Evolutionary conservation across 2,113 vertebrate genomes (phyloP), one percentile per base, ranked within the genome.

Genomic region (Mixornis gularis): DNA sequence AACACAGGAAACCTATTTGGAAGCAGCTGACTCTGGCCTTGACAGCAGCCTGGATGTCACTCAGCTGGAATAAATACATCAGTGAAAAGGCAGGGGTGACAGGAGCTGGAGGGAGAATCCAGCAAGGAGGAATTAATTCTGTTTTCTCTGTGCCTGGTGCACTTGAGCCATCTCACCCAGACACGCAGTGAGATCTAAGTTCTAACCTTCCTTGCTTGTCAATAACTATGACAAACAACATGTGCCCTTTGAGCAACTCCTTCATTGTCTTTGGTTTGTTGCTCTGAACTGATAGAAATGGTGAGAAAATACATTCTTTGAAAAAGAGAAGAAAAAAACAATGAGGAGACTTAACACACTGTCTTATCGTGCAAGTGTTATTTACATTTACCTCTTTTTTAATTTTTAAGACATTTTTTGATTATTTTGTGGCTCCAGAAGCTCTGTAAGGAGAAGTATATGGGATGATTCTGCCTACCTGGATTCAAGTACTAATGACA

Each of bases 351-450:
- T 4, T 65, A 65, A 70, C 34, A 3, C 8, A 27, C 12, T 21
- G 11, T 24, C 17, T 44, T 22, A 41, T 13, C 44, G 8, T 12
- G 6, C 25, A 55, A 41, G 4, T n/a, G 9, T 9, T 56, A 52
- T 55, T 89, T 93, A 73, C 9, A 10, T 11, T 66, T 82, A 46
- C 4, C 20, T 70, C 17, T 16, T 65, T 24, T 65, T 7, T 17
- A 52, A 9, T 3, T 20, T 34, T 87, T 56, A 7, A 66, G 1
- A 5, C 1, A 1, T 77, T 85, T 82, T 86, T 76, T 2, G 0
- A 36, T 46, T 71, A 17, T 46, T 81, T 64, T 30, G 5, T 69
- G 1, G 5, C 44, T 85, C 14, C 27, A 52, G 21, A 51, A 64
- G 2, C 9, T 58, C 43, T 63, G 17, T 10, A 64, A 74, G 6